phyloP scores from a whole-genome alignment of 1,140 invertebrate genomes.

The Pseudachorutes palmiensis region DNA sequence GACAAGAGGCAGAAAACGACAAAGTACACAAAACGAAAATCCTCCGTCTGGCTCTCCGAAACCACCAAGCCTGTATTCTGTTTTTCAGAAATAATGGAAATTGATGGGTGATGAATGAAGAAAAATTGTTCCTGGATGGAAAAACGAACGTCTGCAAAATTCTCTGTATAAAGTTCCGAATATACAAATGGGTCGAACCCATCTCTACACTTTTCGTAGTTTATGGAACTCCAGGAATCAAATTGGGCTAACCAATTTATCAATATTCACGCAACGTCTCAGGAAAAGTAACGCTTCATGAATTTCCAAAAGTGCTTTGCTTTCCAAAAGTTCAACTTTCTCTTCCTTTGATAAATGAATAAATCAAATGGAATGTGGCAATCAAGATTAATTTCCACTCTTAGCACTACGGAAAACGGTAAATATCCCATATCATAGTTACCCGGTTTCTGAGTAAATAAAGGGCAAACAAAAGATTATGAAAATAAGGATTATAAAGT shows the following conservation, averaged over 20 bases:
- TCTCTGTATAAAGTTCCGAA: no score
- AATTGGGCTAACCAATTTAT: neutral
- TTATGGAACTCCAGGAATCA: neutral
- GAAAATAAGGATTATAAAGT: no score
- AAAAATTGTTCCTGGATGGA: neutral
- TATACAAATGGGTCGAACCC: no score
- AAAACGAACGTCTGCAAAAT: neutral
- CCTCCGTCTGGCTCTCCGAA: no score
- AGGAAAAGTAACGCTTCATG: neutral
- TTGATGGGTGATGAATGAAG: neutral
- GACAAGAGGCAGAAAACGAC: no score
- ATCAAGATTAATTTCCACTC: neutral
- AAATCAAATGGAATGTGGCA: neutral
- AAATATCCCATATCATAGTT: no score
- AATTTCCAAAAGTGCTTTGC: neutral
- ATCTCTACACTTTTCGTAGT: no score
- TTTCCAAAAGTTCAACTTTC: neutral
- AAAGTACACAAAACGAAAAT: no score
- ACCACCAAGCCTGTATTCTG: no score
- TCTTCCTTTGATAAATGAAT: neutral
- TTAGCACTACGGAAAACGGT: no score
- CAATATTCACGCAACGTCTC: neutral
- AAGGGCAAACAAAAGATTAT: no score
- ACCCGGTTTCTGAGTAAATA: no score
- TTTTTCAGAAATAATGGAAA: neutral